Percentiles rank a stretch among this genome's conserved stretches.
These are phyloP conservation scores for Cetonia aurata DNA, from an alignment of 2,888 invertebrate genomes.

Conservation along the genomic window DNA sequence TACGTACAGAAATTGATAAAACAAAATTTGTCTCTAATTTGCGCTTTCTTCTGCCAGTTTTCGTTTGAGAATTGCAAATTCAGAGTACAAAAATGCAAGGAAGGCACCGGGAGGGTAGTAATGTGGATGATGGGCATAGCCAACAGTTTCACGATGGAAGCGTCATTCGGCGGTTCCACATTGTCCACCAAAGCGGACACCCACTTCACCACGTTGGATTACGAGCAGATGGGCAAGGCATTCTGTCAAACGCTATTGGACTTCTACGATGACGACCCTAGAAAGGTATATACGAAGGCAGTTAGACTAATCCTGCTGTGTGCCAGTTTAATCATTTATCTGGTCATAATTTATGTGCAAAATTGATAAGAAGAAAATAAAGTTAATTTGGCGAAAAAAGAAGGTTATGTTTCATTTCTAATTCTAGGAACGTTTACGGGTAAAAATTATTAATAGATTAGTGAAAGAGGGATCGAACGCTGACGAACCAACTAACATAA, in stretches of 20 bases:
- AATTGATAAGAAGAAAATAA: conserved; percentile 36
- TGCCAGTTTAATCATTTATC: conserved; percentile 23
- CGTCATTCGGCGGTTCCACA: conserved; percentile 92
- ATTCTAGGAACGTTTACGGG: conserved; percentile 79
- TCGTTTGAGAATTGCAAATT: conserved; percentile 95
- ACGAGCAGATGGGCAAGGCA: conserved; percentile 85
- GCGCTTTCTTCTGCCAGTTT: conserved; percentile 72
- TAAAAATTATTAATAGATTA: conserved; percentile 84
- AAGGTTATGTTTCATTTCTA: conserved; percentile 48
- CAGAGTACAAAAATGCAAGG: conserved; percentile 92
- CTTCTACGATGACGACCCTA: conserved; percentile 88
- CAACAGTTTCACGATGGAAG: conserved; percentile 96
- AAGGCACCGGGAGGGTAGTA: conserved; percentile 94
- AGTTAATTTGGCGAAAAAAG: conserved; percentile 13
- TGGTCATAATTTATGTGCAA: conserved; percentile 25
- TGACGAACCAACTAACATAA: conserved; percentile 89
- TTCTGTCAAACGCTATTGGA: conserved; percentile 95
- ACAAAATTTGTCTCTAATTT: not conserved
- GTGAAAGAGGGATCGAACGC: conserved; percentile 88
- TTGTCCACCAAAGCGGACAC: conserved; percentile 84
- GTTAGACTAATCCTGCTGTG: conserved; percentile 27
- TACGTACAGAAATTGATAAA: too few species aligned
- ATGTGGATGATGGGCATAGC: conserved; percentile 96
- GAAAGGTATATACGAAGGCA: conserved; percentile 72
- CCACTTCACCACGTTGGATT: conserved; percentile 85